Conservation (phyloP, 2,888 invertebrate genomes). For the Pantelozetes paolii region DNA sequence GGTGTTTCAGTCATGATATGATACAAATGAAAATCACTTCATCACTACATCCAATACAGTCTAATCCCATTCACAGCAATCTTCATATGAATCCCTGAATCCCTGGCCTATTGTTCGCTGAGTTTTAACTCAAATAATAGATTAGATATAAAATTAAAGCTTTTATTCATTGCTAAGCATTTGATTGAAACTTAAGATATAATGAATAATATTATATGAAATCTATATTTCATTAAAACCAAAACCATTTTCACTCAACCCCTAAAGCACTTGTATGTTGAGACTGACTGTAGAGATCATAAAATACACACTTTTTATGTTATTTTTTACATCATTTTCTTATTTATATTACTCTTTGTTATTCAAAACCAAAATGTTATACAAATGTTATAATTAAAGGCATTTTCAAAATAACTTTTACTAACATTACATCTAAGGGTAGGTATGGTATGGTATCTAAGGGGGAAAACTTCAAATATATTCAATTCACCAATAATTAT, state of each 20-base stretch:
- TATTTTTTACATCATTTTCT: neutral
- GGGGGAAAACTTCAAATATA: too few relatives aligned
- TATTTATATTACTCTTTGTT: neutral
- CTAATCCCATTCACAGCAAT: neutral
- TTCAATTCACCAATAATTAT: too few relatives aligned
- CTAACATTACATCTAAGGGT: too few relatives aligned
- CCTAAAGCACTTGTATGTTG: neutral
- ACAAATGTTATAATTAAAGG: neutral
- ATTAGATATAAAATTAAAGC: neutral
- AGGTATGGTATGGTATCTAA: too few relatives aligned
- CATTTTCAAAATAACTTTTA: too few relatives aligned
- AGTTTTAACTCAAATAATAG: neutral
- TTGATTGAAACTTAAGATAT: neutral
- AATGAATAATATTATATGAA: neutral
- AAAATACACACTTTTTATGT: neutral
- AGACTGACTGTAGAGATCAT: neutral
- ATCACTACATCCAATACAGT: neutral
- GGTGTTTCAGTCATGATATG: constrained; percentile 2
- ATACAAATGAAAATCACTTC: constrained; percentile 3
- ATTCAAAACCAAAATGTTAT: too few relatives aligned
- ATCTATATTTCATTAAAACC: neutral
- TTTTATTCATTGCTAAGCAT: neutral
- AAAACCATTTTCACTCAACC: neutral
- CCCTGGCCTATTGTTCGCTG: neutral
- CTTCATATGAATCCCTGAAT: neutral